Evolutionary conservation across 64 coral and sea anemone genomes (phyloP), one percentile per base, ranked within the genome.

Genomic region (Montipora cactus): DNA sequence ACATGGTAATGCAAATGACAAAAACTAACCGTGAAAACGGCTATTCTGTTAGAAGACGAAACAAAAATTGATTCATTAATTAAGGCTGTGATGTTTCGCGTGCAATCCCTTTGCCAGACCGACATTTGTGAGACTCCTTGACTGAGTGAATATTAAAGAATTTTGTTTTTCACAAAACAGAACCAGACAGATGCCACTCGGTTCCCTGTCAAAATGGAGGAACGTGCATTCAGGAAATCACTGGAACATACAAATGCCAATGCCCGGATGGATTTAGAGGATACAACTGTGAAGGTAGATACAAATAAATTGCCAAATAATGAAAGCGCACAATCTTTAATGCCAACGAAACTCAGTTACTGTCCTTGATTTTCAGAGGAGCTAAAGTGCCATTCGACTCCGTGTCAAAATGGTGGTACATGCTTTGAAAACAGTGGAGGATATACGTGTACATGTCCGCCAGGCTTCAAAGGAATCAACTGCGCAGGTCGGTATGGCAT

Each of bases 391-490:
- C 96, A 97, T 72, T 95, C 96, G 37, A 91, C 87, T 50, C 96
- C 96, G 11, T 97, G 96, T 80, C 93, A 94, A 92, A 97, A 97
- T 88, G 96, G 96, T 79, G 96, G 96, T 47, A 97, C 93, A 16
- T 97, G 96, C 61, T 97, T 83, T 45, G 96, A 97, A 69, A 97
- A 97, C 96, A 97, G 96, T 66, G 96, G 96, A 6, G 96, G 96
- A 0, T 97, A 89, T 69, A 95, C 96, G 1, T 97, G 96, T 75
- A 97, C 89, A 2, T 97, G 96, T 83, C 77, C 22, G 1, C 89
- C 81, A 3, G 96, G 96, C 1, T 95, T 89, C 78, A 94, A 84
- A 76, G 96, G 96, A 44, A 77, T 95, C 58, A 97, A 97, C 78
- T 97, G 96, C 83, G 96, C 84, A 89, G 95, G 95, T 97, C 11